These are phyloP conservation scores for Standfussiana lucernea DNA, from an alignment of 2,888 invertebrate genomes.

Conservation along the genomic window DNA sequence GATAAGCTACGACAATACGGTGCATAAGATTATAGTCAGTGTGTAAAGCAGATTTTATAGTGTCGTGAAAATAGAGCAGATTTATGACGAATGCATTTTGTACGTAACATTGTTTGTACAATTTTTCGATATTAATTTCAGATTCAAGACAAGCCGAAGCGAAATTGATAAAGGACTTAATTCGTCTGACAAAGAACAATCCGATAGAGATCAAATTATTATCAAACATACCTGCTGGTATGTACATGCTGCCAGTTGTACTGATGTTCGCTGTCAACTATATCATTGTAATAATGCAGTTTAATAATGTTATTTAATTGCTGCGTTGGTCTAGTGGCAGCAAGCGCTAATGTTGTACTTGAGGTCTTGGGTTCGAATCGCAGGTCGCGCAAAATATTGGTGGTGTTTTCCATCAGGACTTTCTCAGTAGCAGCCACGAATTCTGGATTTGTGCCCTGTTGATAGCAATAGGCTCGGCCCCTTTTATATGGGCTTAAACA, in stretches of 20 bases:
- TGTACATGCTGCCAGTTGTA: conserved; percentile 25
- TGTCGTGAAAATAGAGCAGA: not conserved
- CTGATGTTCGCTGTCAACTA: conserved; percentile 21
- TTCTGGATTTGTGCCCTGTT: not conserved
- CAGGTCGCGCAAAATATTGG: not conserved
- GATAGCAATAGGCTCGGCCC: not conserved
- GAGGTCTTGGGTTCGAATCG: not conserved
- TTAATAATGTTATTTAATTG: conserved; percentile 37
- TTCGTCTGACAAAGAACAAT: conserved; percentile 35
- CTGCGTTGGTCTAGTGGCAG: not conserved
- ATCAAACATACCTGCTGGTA: conserved; percentile 20
- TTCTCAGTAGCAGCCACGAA: not conserved
- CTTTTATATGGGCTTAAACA: not conserved
- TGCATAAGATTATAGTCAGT: too few relatives aligned
- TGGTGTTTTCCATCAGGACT: not conserved
- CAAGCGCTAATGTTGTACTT: not conserved
- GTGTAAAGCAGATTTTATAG: too few relatives aligned
- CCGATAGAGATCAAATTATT: conserved; percentile 36
- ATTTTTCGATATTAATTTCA: not conserved
- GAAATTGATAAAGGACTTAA: conserved; percentile 38
- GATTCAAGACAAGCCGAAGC: conserved; percentile 25
- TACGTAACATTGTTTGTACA: not conserved
- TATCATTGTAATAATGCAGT: conserved; percentile 39
- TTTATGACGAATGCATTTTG: too few relatives aligned
- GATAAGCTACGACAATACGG: too few relatives aligned